phyloP scores from a whole-genome alignment of 53 echinoderm and acorn worm species.

The Echinarachnius parma region DNA sequence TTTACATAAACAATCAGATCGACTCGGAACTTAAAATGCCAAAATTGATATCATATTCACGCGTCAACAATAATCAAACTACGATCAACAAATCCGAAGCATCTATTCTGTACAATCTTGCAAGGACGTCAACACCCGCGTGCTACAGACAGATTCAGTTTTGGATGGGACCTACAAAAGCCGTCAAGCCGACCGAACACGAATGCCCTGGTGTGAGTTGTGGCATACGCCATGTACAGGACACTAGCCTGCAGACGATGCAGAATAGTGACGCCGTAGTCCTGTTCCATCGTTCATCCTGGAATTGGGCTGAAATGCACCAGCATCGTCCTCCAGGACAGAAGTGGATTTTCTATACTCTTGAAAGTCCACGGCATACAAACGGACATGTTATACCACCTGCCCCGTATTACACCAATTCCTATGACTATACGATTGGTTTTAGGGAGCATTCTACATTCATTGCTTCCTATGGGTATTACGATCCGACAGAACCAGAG shows the following conservation, averaged over 20 bases:
- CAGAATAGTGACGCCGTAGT: background rate
- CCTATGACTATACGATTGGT: slow-evolving; percentile 1
- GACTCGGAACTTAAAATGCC: no score
- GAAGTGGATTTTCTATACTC: background rate
- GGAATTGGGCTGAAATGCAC: slow-evolving; percentile 20
- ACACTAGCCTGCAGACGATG: background rate
- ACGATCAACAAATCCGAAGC: no score
- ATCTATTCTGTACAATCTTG: no score
- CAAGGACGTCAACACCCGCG: no score
- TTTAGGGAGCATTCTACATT: background rate
- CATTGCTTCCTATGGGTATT: background rate
- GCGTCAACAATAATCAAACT: no score
- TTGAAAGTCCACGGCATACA: slow-evolving; percentile 7
- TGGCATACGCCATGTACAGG: slow-evolving; percentile 3
- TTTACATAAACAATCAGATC: no score
- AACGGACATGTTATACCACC: background rate
- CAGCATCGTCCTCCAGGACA: background rate
- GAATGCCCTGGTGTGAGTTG: slow-evolving; percentile 8
- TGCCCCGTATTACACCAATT: background rate
- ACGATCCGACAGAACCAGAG: background rate
- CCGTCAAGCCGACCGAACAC: background rate
- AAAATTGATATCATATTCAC: no score
- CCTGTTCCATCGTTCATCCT: background rate
- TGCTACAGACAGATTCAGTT: slow-evolving; percentile 15
- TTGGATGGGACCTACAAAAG: background rate